Evolutionary conservation across 2,113 vertebrate species (phyloP).

Genomic region (human): DNA sequence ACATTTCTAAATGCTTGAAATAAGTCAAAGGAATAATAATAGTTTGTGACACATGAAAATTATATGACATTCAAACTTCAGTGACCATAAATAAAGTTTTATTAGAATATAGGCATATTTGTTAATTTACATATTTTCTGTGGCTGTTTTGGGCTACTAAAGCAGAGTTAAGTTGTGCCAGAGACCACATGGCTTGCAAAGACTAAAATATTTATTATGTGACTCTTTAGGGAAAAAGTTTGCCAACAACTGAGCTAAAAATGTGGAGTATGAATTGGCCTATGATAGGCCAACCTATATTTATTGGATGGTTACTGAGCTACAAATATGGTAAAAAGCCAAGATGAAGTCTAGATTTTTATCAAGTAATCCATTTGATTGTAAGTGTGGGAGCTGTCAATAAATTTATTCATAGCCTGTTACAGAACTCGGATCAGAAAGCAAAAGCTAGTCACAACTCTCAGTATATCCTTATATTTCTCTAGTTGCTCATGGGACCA

Average conservation of each 20-base stretch:
- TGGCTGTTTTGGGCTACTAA: background rate
- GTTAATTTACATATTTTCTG: background rate
- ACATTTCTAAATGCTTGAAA: background rate
- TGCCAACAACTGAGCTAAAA: slow-evolving; percentile 6
- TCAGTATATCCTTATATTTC: background rate
- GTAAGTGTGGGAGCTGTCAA: background rate
- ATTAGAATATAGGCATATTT: background rate
- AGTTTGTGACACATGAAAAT: background rate
- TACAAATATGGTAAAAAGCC: slow-evolving; percentile 15
- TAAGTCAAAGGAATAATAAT: background rate
- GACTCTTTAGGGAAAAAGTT: background rate
- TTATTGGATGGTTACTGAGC: background rate
- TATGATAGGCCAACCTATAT: background rate
- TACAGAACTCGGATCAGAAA: background rate
- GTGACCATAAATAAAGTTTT: background rate
- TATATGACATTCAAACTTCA: background rate
- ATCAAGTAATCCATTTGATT: background rate
- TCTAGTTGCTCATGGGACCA: background rate
- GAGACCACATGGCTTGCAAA: background rate
- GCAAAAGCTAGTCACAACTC: background rate
- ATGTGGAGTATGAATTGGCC: background rate
- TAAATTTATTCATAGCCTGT: background rate
- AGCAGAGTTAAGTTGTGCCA: background rate
- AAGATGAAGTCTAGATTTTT: background rate
- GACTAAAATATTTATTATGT: background rate